Base-by-base conservation (phyloP, 2,888 invertebrate species). In the Chrysolina haemoptera region DNA sequence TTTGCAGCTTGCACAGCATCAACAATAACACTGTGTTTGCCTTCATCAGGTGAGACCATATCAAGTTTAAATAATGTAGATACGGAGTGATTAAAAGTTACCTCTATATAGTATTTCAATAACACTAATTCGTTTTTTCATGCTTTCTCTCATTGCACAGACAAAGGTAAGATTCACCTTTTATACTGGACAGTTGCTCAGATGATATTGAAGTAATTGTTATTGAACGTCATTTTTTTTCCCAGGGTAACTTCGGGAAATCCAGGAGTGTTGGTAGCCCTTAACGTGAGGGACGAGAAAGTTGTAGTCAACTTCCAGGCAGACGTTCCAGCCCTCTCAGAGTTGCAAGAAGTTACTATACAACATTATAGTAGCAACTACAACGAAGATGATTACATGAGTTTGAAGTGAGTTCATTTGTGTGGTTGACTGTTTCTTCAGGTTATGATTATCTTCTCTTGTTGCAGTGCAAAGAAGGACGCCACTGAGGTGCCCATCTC, bases 231-330 rank as follows among this genome's bases (percentile, higher is more conserved):
- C 50, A n/a, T 14, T 43, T 43, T 43, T 18, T 53, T 79, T 84
- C 80, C 70, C 85, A 95, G 95, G 88, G 90, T 93, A 85, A 93
- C 93, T 86, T 87, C 91, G 18, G 94, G 94, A 0, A 94, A 92
- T 88, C 94, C 94, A 0, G 95, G 95, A 20, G 94, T 92, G 88
- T 88, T 94, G 80, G 93, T 94, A 27, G 91, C 93, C 65, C 91
- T 92, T 83, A 95, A 96, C 88, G 92, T 94, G 16, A 89, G 89
- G 0, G 86, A 86, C 11, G 84, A 87, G 41, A 85, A 85, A 4
- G 89, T 88, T 10, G 74, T 48, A 6, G 85, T 85, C 2, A 90
- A 94, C 85, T 90, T 95, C 62, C 89, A 90, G 0, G 80, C 73
- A 22, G 85, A 86, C 67, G 84, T 86, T 68, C 79, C 82, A 5